phyloP scores from a whole-genome alignment of 2,797 vertebrate genomes.

The Emys orbicularis region DNA sequence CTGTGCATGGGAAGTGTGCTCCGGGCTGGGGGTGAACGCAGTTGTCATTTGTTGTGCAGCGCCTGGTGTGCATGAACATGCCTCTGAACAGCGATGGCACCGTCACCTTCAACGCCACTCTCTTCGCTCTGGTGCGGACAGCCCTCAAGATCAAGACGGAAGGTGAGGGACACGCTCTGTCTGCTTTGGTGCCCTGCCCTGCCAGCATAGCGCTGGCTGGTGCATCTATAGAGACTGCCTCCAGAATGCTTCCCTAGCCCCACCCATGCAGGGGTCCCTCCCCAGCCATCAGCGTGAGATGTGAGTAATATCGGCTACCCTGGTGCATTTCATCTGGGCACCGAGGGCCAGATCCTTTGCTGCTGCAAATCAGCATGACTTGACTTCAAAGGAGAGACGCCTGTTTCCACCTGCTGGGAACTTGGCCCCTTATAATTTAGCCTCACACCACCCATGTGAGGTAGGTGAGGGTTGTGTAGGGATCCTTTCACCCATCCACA shows the following conservation, averaged over 20 bases:
- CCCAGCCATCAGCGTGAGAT: neutral
- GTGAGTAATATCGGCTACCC: neutral
- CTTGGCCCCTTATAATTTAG: neutral
- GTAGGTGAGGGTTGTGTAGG: neutral
- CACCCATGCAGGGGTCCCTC: neutral
- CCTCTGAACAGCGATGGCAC: conserved; percentile 88
- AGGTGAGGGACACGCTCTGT: conserved; percentile 80
- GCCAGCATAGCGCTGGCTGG: neutral
- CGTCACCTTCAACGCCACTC: conserved; percentile 77
- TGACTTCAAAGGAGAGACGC: neutral
- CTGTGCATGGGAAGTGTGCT: neutral
- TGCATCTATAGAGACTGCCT: neutral
- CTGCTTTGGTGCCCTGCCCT: neutral
- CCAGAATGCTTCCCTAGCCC: neutral
- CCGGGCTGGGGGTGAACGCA: rapidly evolving
- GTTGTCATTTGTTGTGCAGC: neutral
- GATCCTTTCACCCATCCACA: neutral
- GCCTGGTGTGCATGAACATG: too few species aligned
- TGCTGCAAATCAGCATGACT: neutral
- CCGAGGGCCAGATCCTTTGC: neutral
- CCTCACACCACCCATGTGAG: neutral
- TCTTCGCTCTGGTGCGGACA: too few species aligned
- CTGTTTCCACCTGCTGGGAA: neutral
- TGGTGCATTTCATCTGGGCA: neutral
- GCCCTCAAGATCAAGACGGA: conserved; percentile 99